A percentile compares a stretch with the other conserved stretches of the same genome.
Evolutionary conservation across 2,888 invertebrate species (phyloP).

Genomic region (Leistus spinibarbis): DNA sequence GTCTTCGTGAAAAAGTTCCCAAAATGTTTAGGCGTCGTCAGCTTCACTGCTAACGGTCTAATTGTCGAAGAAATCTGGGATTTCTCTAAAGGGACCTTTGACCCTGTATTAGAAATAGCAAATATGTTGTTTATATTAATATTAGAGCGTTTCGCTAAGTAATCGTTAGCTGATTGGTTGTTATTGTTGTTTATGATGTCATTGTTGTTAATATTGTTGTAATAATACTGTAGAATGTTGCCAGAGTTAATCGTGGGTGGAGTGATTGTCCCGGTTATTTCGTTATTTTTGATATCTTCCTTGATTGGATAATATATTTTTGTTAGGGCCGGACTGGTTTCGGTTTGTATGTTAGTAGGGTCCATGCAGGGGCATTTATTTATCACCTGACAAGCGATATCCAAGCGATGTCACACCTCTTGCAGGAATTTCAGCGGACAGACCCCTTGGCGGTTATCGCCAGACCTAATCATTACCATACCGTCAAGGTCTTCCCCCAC

Average conservation of each 20-base stretch:
- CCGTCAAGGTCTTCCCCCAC: constrained; percentile 91
- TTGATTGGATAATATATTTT: constrained; percentile 53
- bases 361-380: constrained; percentile 45
- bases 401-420: constrained; percentile 84
- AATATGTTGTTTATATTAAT: constrained; percentile 55
- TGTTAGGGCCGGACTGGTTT: constrained; percentile 43
- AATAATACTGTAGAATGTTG: constrained; percentile 55
- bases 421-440: constrained; percentile 94
- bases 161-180: constrained; percentile 45
- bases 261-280: background rate
- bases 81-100: constrained; percentile 43
- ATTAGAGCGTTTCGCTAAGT: constrained; percentile 48
- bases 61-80: constrained; percentile 59
- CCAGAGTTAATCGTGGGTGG: constrained; percentile 49
- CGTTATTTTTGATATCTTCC: background rate
- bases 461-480: constrained; percentile 91
- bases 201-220: constrained; percentile 55
- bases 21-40: constrained; percentile 55
- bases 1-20: constrained; percentile 53
- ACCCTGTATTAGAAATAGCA: constrained; percentile 44
- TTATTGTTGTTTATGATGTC: constrained; percentile 42
- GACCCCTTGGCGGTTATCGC: constrained; percentile 89
- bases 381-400: constrained; percentile 51
- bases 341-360: constrained; percentile 41
- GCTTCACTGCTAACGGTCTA: constrained; percentile 57